These are phyloP conservation scores for Paralichthys olivaceus DNA, from an alignment of 2,113 vertebrate genomes.

Conservation along the genomic window DNA sequence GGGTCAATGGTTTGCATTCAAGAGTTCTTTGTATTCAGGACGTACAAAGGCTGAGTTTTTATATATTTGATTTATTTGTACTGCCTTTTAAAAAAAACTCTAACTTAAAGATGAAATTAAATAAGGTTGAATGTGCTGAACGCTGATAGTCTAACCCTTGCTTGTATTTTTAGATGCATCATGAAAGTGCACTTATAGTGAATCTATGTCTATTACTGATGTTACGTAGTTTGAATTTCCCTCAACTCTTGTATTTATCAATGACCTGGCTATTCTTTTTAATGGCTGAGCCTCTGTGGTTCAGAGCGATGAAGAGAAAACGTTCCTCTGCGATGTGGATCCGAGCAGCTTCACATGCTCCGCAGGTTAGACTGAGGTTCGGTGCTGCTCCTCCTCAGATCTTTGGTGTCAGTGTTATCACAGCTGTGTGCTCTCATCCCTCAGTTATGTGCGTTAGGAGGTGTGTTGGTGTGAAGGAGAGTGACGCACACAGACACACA, in stretches of 20 bases:
- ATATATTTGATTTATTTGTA: too few species aligned
- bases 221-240: neutral
- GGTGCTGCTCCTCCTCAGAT: slow-evolving; percentile 50
- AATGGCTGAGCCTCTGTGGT: neutral
- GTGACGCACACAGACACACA: neutral
- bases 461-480: slow-evolving; percentile 38
- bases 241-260: neutral
- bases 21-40: too few species aligned
- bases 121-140: slow-evolving; percentile 8
- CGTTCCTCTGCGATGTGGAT: neutral
- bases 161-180: slow-evolving; percentile 39
- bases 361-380: slow-evolving; percentile 53
- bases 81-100: too few species aligned
- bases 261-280: neutral
- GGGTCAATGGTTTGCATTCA: too few species aligned
- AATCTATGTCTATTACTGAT: neutral
- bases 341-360: slow-evolving; percentile 31
- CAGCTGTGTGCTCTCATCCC: slow-evolving; percentile 75
- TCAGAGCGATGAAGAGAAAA: neutral
- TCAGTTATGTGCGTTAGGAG: slow-evolving; percentile 52
- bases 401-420: slow-evolving; percentile 74
- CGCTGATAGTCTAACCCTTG: neutral
- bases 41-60: too few species aligned
- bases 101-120: too few species aligned
- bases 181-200: neutral